Conservation (phyloP, 2,797 vertebrate genomes). For the Lepilemur ruficaudatus region DNA sequence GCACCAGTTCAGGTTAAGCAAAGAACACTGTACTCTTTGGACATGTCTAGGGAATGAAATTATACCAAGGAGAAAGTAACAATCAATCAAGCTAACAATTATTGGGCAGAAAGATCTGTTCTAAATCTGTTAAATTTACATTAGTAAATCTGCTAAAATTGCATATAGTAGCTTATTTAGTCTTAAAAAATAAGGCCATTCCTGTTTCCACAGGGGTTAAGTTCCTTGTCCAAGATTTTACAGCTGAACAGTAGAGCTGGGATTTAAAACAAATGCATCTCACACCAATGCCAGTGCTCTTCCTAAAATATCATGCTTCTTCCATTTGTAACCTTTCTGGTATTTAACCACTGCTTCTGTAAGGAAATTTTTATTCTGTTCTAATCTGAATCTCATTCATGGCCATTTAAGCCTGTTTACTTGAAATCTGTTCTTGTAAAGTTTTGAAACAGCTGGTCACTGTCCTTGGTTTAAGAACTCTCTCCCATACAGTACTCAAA, state of each 20-base stretch:
- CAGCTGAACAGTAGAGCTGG: background rate
- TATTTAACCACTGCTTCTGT: background rate
- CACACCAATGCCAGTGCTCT: background rate
- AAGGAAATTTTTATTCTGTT: background rate
- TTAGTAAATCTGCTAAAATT: background rate
- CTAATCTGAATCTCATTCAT: slow-evolving; percentile 25
- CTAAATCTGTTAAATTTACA: slow-evolving; percentile 36
- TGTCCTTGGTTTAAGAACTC: slow-evolving; percentile 53
- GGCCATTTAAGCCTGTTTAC: slow-evolving; percentile 23
- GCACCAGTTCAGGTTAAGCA: background rate
- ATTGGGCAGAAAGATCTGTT: background rate
- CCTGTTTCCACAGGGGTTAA: background rate
- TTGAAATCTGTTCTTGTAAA: slow-evolving; percentile 50
- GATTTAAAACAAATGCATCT: background rate
- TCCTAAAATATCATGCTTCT: background rate
- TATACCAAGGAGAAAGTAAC: background rate
- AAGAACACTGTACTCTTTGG: background rate
- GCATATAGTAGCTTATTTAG: background rate
- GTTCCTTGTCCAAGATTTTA: background rate
- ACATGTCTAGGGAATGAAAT: background rate
- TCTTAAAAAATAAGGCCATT: background rate
- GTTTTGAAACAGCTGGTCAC: slow-evolving; percentile 63
- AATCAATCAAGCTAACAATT: slow-evolving; percentile 9
- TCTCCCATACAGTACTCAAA: background rate
- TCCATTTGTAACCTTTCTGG: background rate